Percentiles rank a stretch among this genome's conserved stretches.
phyloP scores from a whole-genome alignment of 1,140 invertebrate genomes.

The Bombus picipes region DNA sequence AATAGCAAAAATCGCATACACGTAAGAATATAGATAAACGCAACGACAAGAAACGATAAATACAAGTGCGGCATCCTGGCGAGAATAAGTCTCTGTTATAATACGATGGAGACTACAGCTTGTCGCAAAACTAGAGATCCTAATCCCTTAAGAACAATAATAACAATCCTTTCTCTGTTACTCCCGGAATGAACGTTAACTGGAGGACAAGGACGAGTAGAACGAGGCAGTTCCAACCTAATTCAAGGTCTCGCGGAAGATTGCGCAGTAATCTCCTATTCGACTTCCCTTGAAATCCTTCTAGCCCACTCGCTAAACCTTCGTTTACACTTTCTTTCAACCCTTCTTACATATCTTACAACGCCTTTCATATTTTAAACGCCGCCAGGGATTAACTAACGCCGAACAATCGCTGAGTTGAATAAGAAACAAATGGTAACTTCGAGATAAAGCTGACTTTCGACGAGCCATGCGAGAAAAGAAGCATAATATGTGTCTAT shows the following conservation, averaged over 20 bases:
- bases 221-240: constrained; percentile 63
- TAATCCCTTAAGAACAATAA: constrained; percentile 83
- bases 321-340: constrained; percentile 70
- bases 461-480: neutral
- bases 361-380: constrained; percentile 46
- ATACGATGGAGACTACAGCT: constrained; percentile 74
- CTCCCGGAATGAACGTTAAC: constrained; percentile 72
- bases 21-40: neutral
- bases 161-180: constrained; percentile 80
- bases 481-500: no score
- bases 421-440: constrained; percentile 12
- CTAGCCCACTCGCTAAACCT: constrained; percentile 47
- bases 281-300: constrained; percentile 48
- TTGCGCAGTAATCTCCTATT: constrained; percentile 72
- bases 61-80: constrained; percentile 56
- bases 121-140: constrained; percentile 76
- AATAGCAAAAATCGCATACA: neutral
- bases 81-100: constrained; percentile 77
- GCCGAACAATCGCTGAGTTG: neutral
- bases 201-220: constrained; percentile 41
- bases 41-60: constrained; percentile 37
- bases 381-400: constrained; percentile 19
- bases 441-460: neutral
- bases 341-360: constrained; percentile 36
- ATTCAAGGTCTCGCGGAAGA: constrained; percentile 68